Evolutionary conservation across 35 echinoderm and acorn worm species (phyloP), one percentile per base, ranked within the genome.

Genomic region (Ptychodera flava): DNA sequence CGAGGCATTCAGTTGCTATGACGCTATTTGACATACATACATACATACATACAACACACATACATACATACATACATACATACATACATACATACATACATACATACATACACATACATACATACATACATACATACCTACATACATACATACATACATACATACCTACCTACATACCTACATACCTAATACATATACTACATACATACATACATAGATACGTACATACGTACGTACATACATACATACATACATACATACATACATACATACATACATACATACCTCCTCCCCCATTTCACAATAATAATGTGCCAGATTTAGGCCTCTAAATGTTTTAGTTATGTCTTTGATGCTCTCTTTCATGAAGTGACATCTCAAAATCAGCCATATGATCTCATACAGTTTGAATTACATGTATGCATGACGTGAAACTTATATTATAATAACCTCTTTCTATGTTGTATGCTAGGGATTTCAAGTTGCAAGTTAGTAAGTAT

Each of bases 11-110:
- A n/a, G n/a, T n/a, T n/a, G n/a, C n/a, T n/a, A n/a, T n/a, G n/a
- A n/a, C n/a, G n/a, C n/a, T n/a, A n/a, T n/a, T n/a, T n/a, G n/a
- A 64, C 45, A 64, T 64, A 64, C 45, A 64, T 64, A 64, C 45
- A 64, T 22, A 64, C 45, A 64, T 22, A 64, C 45, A 64, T 64
- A 64, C 45, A 64, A 64, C 22, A 64, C 45, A 64, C 22, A 64
- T 22, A 22, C 45, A 64, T 22, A 64, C 45, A 64, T 64, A 64
- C 45, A 64, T 64, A 64, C 45, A 64, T 64, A 64, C 45, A 64
- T 64, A 64, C 45, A 64, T 64, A 64, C 45, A 64, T 64, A 64
- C 45, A 64, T 64, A 64, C 45, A 64, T 64, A 64, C 45, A 64
- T 64, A 64, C 45, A 64, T 22, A 64, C 45, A 64, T 22, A 64